Evolutionary conservation across 2,888 invertebrate species (phyloP), one percentile per base, ranked within the genome.

Genomic region (Palloptera scutellata): DNA sequence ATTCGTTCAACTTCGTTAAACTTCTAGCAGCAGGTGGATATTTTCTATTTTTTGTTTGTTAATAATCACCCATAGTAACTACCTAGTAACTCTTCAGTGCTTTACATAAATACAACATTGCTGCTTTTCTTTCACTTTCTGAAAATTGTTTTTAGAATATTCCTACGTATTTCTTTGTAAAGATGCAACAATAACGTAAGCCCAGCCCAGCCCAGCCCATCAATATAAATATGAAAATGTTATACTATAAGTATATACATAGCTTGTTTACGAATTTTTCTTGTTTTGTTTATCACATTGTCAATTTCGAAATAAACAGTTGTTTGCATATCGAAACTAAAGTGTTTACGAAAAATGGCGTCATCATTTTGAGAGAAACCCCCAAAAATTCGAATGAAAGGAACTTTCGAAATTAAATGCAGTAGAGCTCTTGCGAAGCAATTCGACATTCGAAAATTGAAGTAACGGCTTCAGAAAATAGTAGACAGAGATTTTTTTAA

Each of bases 291-390:
- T 30, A 30, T 6, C 2, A 43, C 40, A 61, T 42, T 48, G 53
- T 61, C 55, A 40, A 57, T 20, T 17, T 61, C 68, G 68, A 68
- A 68, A 67, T 54, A 48, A 61, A 17, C 53, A 53, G 53, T 61
- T 30, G 51, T 9, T 30, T 12, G 3, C 1, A 10, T 15, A 13
- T 57, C 17, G 12, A 20, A 54, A 54, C 2, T 8, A n/a, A 13
- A 9, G 11, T 2, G 40, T 52, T 11, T 12, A 19, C 55, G 60
- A 63, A 71, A 57, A 2, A 70, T 73, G 70, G 65, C 72, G 70
- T 72, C 72, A 72, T 68, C 55, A 60, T 58, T 68, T 69, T 61
- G 61, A 71, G 55, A 66, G 66, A 63, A 59, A 19, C 1, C 19
- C 48, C 48, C 48, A 13, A 40, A 41, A 17, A 0, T 48, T 45